These are phyloP conservation scores for Chaitophorus viminalis DNA, from an alignment of 2,888 invertebrate species.

Conservation along the genomic window DNA sequence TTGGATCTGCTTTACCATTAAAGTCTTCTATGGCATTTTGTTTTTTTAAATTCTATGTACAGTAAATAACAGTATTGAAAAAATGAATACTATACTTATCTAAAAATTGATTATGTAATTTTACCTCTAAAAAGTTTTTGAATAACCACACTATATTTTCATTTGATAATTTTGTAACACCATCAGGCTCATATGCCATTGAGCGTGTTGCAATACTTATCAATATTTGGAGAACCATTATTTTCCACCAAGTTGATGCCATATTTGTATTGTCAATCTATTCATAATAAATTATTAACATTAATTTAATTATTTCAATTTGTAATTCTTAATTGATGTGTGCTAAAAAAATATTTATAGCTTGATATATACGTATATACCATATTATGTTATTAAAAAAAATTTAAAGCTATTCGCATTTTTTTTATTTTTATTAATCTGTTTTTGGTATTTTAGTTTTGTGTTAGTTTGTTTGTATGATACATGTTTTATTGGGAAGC, in stretches of 20 bases:
- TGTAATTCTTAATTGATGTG: background rate
- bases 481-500: too few species aligned
- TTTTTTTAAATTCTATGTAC: constrained; percentile 26
- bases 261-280: constrained; percentile 25
- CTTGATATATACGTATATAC: too few species aligned
- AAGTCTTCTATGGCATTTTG: background rate
- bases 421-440: too few species aligned
- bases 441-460: too few species aligned
- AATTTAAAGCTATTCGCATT: too few species aligned
- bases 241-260: constrained; percentile 33
- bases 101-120: background rate
- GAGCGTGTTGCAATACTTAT: background rate
- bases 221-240: constrained; percentile 24
- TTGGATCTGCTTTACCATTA: background rate
- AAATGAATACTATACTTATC: background rate
- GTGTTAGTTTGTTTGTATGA: too few species aligned
- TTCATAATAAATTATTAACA: background rate
- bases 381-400: too few species aligned
- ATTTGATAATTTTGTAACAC: constrained; percentile 4
- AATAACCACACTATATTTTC: constrained; percentile 21
- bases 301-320: background rate
- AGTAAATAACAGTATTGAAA: background rate
- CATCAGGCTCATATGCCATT: constrained; percentile 6
- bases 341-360: too few species aligned
- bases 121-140: constrained; percentile 46